A percentile compares a stretch with the other conserved stretches of the same genome.
phyloP scores from a whole-genome alignment of 2,888 invertebrate genomes.

The Rhaphigaster nebulosa region DNA sequence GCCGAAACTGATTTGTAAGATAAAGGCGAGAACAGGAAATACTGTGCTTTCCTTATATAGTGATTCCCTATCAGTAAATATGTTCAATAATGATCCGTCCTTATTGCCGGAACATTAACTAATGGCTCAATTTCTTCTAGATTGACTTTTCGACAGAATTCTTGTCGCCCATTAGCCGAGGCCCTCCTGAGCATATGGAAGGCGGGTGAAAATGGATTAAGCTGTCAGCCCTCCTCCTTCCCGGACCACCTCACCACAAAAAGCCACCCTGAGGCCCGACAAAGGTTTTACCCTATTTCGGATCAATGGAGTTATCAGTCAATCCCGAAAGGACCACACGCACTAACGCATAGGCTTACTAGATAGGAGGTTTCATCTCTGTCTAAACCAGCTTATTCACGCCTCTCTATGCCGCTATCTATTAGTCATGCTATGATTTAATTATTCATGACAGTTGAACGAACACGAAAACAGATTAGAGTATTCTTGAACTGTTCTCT shows the following conservation, averaged over 20 bases:
- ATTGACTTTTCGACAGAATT: not conserved
- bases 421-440: conserved; percentile 20
- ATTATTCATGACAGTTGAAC: conserved; percentile 40
- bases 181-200: not conserved
- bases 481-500: not conserved
- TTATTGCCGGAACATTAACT: not conserved
- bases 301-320: conserved; percentile 49
- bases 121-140: not conserved
- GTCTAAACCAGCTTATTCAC: conserved; percentile 38
- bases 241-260: not conserved
- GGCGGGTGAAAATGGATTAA: conserved; percentile 7
- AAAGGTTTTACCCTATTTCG: conserved; percentile 21
- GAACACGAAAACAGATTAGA: not conserved
- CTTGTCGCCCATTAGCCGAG: not conserved
- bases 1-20: no score
- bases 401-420: not conserved
- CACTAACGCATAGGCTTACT: not conserved
- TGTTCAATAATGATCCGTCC: no score
- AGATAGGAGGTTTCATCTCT: not conserved
- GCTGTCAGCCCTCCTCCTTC: conserved; percentile 26
- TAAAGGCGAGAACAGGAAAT: no score
- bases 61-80: no score
- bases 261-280: conserved; percentile 27
- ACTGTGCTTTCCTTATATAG: no score
- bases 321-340: not conserved